These are phyloP conservation scores for Colletes collaris DNA, from an alignment of 2,888 invertebrate species.

Conservation along the genomic window DNA sequence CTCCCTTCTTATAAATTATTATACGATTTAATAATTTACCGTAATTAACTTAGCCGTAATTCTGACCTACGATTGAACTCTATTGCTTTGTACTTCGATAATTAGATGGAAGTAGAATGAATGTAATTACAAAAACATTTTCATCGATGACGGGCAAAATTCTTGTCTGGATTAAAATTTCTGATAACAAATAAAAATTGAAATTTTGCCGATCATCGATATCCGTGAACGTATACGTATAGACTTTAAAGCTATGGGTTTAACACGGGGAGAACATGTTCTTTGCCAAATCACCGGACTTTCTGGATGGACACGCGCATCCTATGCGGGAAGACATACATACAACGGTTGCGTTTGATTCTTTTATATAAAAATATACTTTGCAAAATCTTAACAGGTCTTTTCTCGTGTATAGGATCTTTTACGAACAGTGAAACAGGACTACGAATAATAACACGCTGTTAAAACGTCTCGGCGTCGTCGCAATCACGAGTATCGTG, in stretches of 20 bases:
- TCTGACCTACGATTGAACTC: conserved; percentile 12
- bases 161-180: too few relatives aligned
- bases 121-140: conserved; percentile 25
- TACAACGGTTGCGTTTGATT: conserved; percentile 46
- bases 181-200: too few relatives aligned
- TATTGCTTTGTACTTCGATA: conserved; percentile 48
- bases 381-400: conserved; percentile 66
- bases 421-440: conserved; percentile 58
- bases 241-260: conserved; percentile 24
- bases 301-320: conserved; percentile 29
- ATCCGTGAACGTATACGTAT: conserved; percentile 10
- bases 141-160: too few relatives aligned
- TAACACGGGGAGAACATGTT: conserved; percentile 40
- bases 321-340: conserved; percentile 62
- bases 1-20: conserved; percentile 30
- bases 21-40: conserved; percentile 26
- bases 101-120: conserved; percentile 43
- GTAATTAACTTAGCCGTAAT: conserved; percentile 24
- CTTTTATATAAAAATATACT: conserved; percentile 71
- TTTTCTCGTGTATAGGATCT: conserved; percentile 46
- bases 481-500: conserved; percentile 94
- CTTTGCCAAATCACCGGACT: conserved; percentile 16
- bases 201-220: not conserved
- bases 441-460: conserved; percentile 45
- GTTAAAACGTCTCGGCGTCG: conserved; percentile 92